A percentile compares a stretch with the other conserved stretches of the same genome.
phyloP scores from a whole-genome alignment of 2,797 vertebrate genomes.

The Chromis chromis region DNA sequence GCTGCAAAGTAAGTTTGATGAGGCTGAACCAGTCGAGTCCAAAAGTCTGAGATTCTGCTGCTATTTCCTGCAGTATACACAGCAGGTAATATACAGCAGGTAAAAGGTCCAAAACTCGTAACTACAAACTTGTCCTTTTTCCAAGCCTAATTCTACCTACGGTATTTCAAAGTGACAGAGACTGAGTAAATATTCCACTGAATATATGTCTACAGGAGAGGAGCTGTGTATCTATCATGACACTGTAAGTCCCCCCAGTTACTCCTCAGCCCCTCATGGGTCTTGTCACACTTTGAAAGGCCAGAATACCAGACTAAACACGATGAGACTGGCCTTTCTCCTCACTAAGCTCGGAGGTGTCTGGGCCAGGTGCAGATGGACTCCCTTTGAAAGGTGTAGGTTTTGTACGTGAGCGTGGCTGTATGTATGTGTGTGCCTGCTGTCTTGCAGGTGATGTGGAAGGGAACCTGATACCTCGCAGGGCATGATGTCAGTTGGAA shows the following conservation, averaged over 20 bases:
- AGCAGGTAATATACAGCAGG: slow-evolving; percentile 19
- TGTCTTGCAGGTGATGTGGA: slow-evolving; percentile 62
- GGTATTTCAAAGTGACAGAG: slow-evolving; percentile 69
- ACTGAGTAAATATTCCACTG: slow-evolving; percentile 69
- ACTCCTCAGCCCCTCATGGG: slow-evolving; percentile 76
- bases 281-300: slow-evolving; percentile 80
- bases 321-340: slow-evolving; percentile 79
- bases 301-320: slow-evolving; percentile 85
- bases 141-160: slow-evolving; percentile 41
- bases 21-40: not conserved
- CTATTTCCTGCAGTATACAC: slow-evolving; percentile 2
- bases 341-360: slow-evolving; percentile 76
- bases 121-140: slow-evolving; percentile 43
- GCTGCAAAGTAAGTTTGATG: not conserved
- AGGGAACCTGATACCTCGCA: slow-evolving; percentile 42
- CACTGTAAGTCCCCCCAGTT: slow-evolving; percentile 70
- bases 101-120: slow-evolving; percentile 40
- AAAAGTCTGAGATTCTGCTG: slow-evolving; percentile 3
- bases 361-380: slow-evolving; percentile 73
- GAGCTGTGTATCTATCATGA: slow-evolving; percentile 69
- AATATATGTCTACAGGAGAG: slow-evolving; percentile 61
- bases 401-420: not conserved
- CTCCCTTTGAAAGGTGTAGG: slow-evolving; percentile 19
- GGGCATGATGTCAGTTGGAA: slow-evolving; percentile 68
- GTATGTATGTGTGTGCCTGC: slow-evolving; percentile 21